Base-by-base conservation (phyloP, 30 jellyfish, hydroid and myxozoan species). In the Nemopilema nomurai region DNA sequence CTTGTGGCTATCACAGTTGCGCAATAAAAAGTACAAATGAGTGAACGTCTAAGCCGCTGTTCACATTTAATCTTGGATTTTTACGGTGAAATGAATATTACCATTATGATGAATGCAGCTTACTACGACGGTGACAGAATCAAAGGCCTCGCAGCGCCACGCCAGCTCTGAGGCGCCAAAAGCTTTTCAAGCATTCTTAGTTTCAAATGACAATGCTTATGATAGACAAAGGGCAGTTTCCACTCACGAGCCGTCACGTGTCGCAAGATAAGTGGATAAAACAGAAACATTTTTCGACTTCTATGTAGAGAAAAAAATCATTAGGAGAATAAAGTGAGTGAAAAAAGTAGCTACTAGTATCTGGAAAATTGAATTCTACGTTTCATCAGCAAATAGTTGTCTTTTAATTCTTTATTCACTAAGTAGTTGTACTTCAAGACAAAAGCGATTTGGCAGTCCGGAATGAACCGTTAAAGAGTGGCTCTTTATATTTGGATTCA, bases 161-260 rank as follows among this genome's bases (percentile, higher is more conserved):
- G 64, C 67, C 62, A 71, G 81, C 52, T 16, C 28, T 71, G 4
- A 31, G 81, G 81, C 81, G 81, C 81, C 81, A 31, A 71, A 25
- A n/a, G 19, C 17, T 28, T 26, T 52, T 26, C 26, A 71, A 9
- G 81, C 17, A 8, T 29, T 22, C 57, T 3, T 3, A 41, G 57
- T 41, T 41, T 41, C 13, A 41, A 41, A 13, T 41, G 13, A 41
- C 13, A 41, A 3, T 41, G 57, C 13, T 3, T 41, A 41, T 6
- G 57, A 13, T 41, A 41, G 57, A 41, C 57, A 41, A 6, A 3
- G 13, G 13, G 13, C 13, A 41, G 6, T 41, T 41, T 6, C 9
- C 57, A 41, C 57, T 41, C 57, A 13, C 57, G 57, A 41, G 57
- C 57, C 9, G 6, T n/a, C n/a, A n/a, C n/a, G n/a, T n/a, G n/a